Evolutionary conservation across 2,888 invertebrate genomes (phyloP), one percentile per base, ranked within the genome.

Genomic region (Eristalis arbustorum): DNA sequence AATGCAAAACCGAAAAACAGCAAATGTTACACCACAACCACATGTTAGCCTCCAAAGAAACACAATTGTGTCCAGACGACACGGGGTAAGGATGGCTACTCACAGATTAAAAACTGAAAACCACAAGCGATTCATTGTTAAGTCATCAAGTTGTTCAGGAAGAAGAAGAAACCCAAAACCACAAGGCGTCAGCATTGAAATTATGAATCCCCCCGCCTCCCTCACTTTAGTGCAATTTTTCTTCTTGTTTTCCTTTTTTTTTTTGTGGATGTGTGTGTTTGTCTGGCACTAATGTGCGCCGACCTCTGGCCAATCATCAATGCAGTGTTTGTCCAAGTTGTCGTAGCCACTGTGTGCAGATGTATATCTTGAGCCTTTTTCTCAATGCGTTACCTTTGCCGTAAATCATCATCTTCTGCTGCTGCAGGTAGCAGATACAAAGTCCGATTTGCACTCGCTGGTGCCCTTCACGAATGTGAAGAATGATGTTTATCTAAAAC

Each of bases 101-200:
- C 18, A 18, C 13, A 42, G 34, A 72, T 42, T 23, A 64, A 34
- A 63, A 59, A 37, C 49, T 49, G 25, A 64, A 85, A 77, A 85
- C 81, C 84, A 37, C 81, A 85, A 85, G 34, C 84, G 77, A 68
- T 81, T 81, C 84, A 82, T 81, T 77, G 84, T 85, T 73, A 82
- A 85, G 68, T 85, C 76, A 84, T 81, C 63, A 81, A 84, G 67
- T 81, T 66, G 64, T 28, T 69, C 57, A 63, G 59, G 64, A 49
- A 42, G 42, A 23, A 11, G 22, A 59, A 11, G 31, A 68, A 63
- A 77, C 56, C 64, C 69, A 66, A 74, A 82, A 82, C 82, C 82
- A 82, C 85, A 82, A 82, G 77, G 77, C 77, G 77, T 82, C 85
- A 82, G 66, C 61, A 56, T 61, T 82, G 69, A 85, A 82, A 85